phyloP scores from a whole-genome alignment of 37 sponge, comb jelly and placozoan genomes.

The Eunapius fragilis region DNA sequence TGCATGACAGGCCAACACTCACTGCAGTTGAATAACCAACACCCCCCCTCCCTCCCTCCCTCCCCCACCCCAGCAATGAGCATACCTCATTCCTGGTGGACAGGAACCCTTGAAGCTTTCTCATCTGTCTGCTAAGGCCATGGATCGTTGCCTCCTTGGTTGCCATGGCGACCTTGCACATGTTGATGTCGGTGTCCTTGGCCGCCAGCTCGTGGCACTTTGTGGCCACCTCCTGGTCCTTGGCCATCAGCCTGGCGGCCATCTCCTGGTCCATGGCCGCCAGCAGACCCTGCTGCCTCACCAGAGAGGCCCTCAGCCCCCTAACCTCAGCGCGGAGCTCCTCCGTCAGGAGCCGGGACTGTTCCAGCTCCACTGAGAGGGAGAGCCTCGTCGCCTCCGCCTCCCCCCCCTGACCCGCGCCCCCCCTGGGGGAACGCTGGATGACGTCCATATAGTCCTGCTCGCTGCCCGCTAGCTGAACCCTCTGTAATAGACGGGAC shows the following conservation, averaged over 20 bases:
- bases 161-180: slow-evolving; percentile 26
- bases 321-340: slow-evolving; percentile 41
- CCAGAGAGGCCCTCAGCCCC: slow-evolving; percentile 24
- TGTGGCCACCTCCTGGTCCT: slow-evolving; percentile 52
- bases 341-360: slow-evolving; percentile 29
- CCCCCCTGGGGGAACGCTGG: not conserved
- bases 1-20: too few species aligned
- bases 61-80: not conserved
- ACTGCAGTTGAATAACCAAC: too few species aligned
- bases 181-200: slow-evolving; percentile 4
- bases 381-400: slow-evolving; percentile 23
- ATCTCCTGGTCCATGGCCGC: slow-evolving; percentile 55
- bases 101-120: slow-evolving; percentile 34
- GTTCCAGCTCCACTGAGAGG: slow-evolving; percentile 38
- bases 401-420: not conserved
- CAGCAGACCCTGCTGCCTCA: slow-evolving; percentile 36
- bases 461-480: too few species aligned
- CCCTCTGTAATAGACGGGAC: too few species aligned
- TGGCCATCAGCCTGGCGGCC: slow-evolving; percentile 62
- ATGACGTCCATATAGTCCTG: too few species aligned
- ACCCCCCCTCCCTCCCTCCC: too few species aligned
- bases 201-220: slow-evolving; percentile 39
- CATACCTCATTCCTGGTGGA: slow-evolving; percentile 52
- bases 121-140: slow-evolving; percentile 24
- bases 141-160: slow-evolving; percentile 37